Conservation (phyloP, 2,888 invertebrate species). For the Nomada flava region DNA sequence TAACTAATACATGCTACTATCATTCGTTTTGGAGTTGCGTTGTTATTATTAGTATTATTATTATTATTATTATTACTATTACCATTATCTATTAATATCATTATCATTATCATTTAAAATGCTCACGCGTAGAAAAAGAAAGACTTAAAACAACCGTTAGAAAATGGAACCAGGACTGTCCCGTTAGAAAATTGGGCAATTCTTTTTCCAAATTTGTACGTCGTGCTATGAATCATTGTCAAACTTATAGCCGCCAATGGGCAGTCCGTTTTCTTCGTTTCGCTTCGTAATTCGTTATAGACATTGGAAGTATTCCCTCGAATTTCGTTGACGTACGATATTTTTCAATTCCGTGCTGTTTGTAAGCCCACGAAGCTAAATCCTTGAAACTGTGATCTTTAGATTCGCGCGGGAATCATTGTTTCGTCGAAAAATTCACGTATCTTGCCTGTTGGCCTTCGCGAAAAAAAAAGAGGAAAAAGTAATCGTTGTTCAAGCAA, state of each 20-base stretch:
- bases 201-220: no score
- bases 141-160: no score
- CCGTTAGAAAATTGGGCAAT: no score
- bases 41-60: no score
- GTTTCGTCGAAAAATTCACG: neutral
- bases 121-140: no score
- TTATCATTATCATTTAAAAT: no score
- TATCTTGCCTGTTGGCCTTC: neutral
- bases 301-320: neutral
- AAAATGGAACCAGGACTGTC: no score
- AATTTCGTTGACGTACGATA: slow-evolving; percentile 32
- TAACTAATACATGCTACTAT: no score
- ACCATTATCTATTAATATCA: no score
- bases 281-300: neutral
- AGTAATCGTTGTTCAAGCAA: neutral
- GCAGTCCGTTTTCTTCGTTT: neutral
- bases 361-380: neutral
- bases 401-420: neutral
- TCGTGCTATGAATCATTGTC: no score
- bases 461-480: neutral
- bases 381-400: slow-evolving; percentile 11
- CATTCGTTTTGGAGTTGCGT: no score
- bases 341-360: slow-evolving; percentile 2
- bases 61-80: no score
- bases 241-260: neutral